Conservation (phyloP, 2,888 invertebrate species). For the Leptopilina drosophilae region DNA sequence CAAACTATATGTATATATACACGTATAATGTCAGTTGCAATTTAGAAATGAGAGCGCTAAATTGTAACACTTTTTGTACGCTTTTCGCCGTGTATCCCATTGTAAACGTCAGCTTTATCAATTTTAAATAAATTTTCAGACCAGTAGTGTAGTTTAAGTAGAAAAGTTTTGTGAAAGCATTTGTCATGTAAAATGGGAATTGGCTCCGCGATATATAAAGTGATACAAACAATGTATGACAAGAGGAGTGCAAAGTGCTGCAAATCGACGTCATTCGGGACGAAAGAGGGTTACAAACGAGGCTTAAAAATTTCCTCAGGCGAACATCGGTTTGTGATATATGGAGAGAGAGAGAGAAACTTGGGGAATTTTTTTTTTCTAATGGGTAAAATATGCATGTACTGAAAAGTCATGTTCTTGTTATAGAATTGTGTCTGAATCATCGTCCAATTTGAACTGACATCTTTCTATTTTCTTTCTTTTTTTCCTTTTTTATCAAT, state of each 20-base stretch:
- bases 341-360: too few species aligned
- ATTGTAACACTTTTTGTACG: too few species aligned
- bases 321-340: neutral
- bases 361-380: neutral
- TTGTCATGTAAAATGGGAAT: slow-evolving; percentile 26
- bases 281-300: slow-evolving; percentile 17
- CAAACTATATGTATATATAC: too few species aligned
- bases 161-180: neutral
- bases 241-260: slow-evolving; percentile 34
- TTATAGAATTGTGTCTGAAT: neutral
- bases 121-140: neutral
- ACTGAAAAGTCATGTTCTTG: neutral
- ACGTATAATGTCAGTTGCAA: too few species aligned
- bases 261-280: slow-evolving; percentile 4
- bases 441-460: neutral
- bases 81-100: too few species aligned
- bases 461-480: neutral
- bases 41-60: too few species aligned
- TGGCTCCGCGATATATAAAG: slow-evolving; percentile 21
- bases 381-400: neutral
- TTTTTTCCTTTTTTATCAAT: neutral
- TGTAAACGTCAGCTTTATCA: neutral
- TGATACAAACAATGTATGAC: slow-evolving; percentile 35
- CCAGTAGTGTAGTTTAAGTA: neutral
- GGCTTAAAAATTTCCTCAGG: slow-evolving; percentile 30